These are phyloP conservation scores for Eustalomyia histrio DNA, from an alignment of 2,888 invertebrate species.

Conservation along the genomic window DNA sequence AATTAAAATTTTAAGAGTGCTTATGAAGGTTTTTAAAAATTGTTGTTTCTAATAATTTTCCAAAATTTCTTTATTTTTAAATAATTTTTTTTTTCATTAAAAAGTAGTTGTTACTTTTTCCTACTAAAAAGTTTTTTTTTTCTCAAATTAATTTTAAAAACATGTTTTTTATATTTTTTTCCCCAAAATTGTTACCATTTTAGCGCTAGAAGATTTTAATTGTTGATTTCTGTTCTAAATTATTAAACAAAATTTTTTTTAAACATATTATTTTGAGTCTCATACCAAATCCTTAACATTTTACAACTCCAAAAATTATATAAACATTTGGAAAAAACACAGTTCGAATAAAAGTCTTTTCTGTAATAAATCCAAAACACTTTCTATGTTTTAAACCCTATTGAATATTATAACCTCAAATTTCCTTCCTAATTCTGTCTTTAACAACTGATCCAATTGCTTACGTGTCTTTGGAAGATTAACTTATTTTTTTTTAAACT, in stretches of 20 bases:
- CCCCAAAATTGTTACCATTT: constrained; percentile 53
- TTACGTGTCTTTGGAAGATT: no score
- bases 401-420: no score
- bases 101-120: constrained; percentile 1
- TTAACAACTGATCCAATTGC: no score
- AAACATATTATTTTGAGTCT: constrained; percentile 37
- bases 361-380: no score
- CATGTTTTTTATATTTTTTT: constrained; percentile 55
- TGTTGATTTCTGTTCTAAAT: constrained; percentile 68
- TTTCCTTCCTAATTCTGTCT: no score
- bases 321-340: background rate
- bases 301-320: background rate
- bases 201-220: constrained; percentile 70
- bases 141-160: constrained; percentile 24
- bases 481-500: no score
- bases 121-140: constrained; percentile 5
- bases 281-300: constrained; percentile 5
- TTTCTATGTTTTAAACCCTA: no score
- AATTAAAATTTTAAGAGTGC: background rate
- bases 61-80: background rate
- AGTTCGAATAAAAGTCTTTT: background rate
- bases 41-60: constrained; percentile 2
- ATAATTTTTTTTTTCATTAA: background rate
- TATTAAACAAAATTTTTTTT: constrained; percentile 65
- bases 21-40: constrained; percentile 1